phyloP scores from a whole-genome alignment of 2,797 vertebrate species.

The Nannoperca australis region DNA sequence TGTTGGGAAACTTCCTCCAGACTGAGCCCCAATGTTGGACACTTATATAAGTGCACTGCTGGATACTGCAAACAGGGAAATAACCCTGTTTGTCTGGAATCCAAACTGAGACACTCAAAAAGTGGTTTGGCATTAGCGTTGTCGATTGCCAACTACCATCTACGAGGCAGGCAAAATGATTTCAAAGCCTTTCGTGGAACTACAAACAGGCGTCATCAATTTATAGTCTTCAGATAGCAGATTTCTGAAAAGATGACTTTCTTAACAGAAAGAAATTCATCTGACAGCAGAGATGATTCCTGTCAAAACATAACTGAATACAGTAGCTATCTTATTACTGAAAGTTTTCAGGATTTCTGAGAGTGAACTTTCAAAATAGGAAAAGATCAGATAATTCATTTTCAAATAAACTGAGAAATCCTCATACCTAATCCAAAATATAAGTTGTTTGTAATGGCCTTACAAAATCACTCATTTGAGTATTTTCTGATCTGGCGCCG shows the following conservation, averaged over 20 bases:
- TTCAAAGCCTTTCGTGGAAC: constrained; percentile 10
- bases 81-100: constrained; percentile 4
- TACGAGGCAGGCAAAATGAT: neutral
- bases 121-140: neutral
- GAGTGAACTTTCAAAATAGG: neutral
- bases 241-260: neutral
- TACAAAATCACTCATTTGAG: neutral
- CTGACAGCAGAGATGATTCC: neutral
- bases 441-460: neutral
- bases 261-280: neutral
- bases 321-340: neutral
- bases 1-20: constrained; percentile 58
- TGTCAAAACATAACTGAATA: neutral
- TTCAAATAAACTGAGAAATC: neutral
- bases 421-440: neutral
- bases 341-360: neutral
- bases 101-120: neutral
- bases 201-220: neutral
- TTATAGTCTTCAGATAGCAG: neutral
- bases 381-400: no score
- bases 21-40: constrained; percentile 39
- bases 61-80: constrained; percentile 35
- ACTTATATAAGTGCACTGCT: constrained; percentile 54
- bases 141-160: constrained; percentile 1
- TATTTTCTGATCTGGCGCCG: neutral